A percentile compares a stretch with the other conserved stretches of the same genome.
Conservation (phyloP, 2,888 invertebrate genomes). For the Zaprionus bogoriensis region DNA sequence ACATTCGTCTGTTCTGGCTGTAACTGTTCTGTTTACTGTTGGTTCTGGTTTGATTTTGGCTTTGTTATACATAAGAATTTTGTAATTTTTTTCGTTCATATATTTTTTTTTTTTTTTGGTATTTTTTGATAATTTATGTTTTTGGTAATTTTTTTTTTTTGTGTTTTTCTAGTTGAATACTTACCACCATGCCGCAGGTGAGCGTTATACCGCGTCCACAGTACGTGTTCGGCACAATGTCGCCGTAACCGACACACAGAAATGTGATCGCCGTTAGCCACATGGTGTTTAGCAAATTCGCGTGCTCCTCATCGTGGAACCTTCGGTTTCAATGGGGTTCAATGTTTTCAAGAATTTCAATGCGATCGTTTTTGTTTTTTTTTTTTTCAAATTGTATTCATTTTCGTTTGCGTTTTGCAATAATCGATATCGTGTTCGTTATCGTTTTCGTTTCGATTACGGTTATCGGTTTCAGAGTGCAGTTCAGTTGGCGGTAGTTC, state of each 20-base stretch:
- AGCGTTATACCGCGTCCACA: slow-evolving; percentile 99
- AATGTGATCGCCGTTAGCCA: slow-evolving; percentile 99
- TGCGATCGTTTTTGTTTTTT: neutral
- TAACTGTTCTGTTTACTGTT: slow-evolving; percentile 38
- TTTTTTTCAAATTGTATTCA: slow-evolving; percentile 6
- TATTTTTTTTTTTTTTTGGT: neutral
- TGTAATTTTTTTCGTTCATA: neutral
- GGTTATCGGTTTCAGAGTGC: slow-evolving; percentile 25
- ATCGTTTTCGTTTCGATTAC: slow-evolving; percentile 11
- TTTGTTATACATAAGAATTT: slow-evolving; percentile 4
- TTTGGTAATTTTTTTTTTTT: slow-evolving; percentile 16
- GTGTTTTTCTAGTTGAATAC: slow-evolving; percentile 82
- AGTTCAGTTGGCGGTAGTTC: slow-evolving; percentile 38
- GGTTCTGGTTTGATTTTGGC: slow-evolving; percentile 35
- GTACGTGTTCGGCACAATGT: slow-evolving; percentile 99
- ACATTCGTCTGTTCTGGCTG: slow-evolving; percentile 35
- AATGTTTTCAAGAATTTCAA: too few relatives aligned
- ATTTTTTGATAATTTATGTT: neutral
- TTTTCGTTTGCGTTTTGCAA: slow-evolving; percentile 14
- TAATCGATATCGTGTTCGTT: slow-evolving; percentile 13
- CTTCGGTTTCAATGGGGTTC: slow-evolving; percentile 83
- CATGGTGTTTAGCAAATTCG: slow-evolving; percentile 99
- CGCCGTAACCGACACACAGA: slow-evolving; percentile 99
- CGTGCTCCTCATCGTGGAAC: slow-evolving; percentile 99
- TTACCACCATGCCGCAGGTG: slow-evolving; percentile 99